A percentile compares a stretch with the other conserved stretches of the same genome.
These are phyloP conservation scores for Teleiodes luculella DNA, from an alignment of 2,888 invertebrate species.

Conservation along the genomic window DNA sequence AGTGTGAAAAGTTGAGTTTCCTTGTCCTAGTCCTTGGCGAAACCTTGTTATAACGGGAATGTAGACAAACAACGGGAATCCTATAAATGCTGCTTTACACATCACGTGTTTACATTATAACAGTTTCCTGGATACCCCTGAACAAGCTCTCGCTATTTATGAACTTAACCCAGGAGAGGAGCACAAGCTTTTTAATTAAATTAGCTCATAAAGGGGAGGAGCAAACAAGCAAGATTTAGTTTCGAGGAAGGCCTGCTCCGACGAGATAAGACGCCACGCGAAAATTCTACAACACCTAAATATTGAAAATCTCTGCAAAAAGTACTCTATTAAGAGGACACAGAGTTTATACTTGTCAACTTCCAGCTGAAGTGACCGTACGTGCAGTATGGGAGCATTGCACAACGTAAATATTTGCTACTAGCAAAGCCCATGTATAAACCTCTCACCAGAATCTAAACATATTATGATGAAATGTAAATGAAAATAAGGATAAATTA, in stretches of 20 bases:
- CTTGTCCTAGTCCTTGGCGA: no score
- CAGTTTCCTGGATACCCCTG: no score
- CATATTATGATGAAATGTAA: no score
- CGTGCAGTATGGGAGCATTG: slow-evolving; percentile 35
- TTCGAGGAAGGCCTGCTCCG: slow-evolving; percentile 27
- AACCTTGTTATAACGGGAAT: no score
- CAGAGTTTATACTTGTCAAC: no score
- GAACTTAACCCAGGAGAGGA: slow-evolving; percentile 19
- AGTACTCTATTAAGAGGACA: no score
- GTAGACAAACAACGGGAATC: no score
- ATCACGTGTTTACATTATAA: no score
- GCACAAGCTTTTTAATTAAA: slow-evolving; percentile 56
- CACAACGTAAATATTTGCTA: slow-evolving; percentile 58
- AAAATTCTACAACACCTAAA: not conserved
- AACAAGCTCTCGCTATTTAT: slow-evolving; percentile 1
- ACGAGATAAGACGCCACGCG: slow-evolving; percentile 1
- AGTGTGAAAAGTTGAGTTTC: no score
- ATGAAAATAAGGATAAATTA: no score
- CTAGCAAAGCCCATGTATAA: slow-evolving; percentile 23
- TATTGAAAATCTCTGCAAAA: not conserved
- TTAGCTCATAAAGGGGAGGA: slow-evolving; percentile 48
- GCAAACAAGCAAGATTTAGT: slow-evolving; percentile 53
- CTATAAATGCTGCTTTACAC: no score
- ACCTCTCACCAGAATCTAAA: slow-evolving; percentile 5
- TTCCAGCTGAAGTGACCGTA: no score